phyloP scores from a whole-genome alignment of 2,888 invertebrate genomes.

The Orchestes rusci region DNA sequence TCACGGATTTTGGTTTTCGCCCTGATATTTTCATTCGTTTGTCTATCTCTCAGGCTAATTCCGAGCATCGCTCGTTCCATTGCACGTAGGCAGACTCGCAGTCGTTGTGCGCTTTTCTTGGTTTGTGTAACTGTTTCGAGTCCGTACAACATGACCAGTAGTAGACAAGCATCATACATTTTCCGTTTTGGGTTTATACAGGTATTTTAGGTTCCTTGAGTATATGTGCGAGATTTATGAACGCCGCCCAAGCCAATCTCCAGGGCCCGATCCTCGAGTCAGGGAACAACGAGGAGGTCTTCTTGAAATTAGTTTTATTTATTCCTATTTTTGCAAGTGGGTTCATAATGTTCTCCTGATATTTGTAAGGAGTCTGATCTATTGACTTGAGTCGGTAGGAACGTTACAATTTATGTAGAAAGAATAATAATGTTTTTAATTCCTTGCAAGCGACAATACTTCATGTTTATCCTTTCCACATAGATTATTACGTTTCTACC shows the following conservation, averaged over 20 bases:
- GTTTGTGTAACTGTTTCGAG: constrained; percentile 4
- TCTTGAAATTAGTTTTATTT: no score
- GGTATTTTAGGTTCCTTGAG: constrained; percentile 4
- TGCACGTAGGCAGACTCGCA: background rate
- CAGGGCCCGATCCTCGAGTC: no score
- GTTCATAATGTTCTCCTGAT: no score
- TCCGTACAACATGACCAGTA: background rate
- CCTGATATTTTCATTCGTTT: constrained; percentile 3
- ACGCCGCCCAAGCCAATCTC: background rate
- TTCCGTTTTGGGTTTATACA: constrained; percentile 2
- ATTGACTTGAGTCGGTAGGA: no score
- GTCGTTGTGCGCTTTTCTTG: constrained; percentile 4
- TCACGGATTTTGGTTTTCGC: constrained; percentile 1
- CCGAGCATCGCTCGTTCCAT: constrained; percentile 2
- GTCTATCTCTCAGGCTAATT: background rate
- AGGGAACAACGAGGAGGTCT: no score
- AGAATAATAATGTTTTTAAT: no score
- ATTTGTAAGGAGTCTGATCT: no score
- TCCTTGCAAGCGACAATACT: no score
- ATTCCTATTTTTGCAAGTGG: no score
- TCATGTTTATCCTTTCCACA: no score
- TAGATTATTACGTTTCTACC: no score
- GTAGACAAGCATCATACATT: constrained; percentile 5
- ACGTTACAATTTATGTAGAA: no score
- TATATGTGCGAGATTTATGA: constrained; percentile 3